phyloP scores from a whole-genome alignment of 2,888 invertebrate species.

The Hoplodrina blanda region DNA sequence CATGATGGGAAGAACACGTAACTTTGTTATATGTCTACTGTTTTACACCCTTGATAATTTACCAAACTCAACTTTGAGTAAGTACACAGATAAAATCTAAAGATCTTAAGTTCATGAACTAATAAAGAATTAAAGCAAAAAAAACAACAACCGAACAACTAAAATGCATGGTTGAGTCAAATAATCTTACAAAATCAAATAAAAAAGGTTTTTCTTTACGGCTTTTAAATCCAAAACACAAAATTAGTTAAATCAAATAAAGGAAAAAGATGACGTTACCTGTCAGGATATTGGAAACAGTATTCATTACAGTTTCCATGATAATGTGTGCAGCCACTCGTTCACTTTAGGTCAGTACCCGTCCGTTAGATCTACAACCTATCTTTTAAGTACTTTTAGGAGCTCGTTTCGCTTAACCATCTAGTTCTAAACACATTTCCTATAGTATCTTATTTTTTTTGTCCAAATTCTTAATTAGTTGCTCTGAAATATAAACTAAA shows the following conservation, averaged over 20 bases:
- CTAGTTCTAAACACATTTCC: constrained; percentile 15
- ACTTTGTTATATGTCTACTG: too few relatives aligned
- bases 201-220: background rate
- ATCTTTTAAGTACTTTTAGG: constrained; percentile 56
- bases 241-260: too few relatives aligned
- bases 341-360: constrained; percentile 80
- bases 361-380: constrained; percentile 81
- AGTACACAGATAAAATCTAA: too few relatives aligned
- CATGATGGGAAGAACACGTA: too few relatives aligned
- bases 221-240: too few relatives aligned
- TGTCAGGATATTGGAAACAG: background rate
- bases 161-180: background rate
- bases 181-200: background rate
- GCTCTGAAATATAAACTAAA: background rate
- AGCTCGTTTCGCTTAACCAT: constrained; percentile 38
- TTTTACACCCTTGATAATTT: too few relatives aligned
- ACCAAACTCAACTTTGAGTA: too few relatives aligned
- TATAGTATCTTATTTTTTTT: background rate
- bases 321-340: constrained; percentile 71
- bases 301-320: too few relatives aligned
- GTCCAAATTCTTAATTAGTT: background rate
- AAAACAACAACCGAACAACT: too few relatives aligned
- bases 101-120: too few relatives aligned
- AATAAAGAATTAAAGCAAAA: too few relatives aligned
- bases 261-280: too few relatives aligned